phyloP scores from a whole-genome alignment of 2,888 invertebrate genomes.

The Diabrotica balteata region DNA sequence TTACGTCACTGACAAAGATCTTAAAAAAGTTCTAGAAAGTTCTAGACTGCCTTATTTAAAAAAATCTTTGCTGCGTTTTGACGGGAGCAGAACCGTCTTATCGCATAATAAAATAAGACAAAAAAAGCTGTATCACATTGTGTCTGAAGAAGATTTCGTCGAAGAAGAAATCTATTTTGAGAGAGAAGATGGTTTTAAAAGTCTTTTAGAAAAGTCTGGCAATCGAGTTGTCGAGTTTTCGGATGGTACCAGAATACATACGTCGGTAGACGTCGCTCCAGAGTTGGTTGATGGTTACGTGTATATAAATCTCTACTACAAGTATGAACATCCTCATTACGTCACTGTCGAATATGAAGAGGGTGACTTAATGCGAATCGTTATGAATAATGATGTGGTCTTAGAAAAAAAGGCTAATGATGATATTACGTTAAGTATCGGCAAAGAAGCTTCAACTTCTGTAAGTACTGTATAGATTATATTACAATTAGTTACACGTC shows the following conservation, averaged over 20 bases:
- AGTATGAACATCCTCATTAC: conserved; percentile 47
- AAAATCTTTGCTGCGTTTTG: conserved; percentile 40
- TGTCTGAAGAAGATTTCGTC: conserved; percentile 42
- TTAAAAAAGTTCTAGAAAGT: conserved; percentile 33
- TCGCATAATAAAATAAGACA: conserved; percentile 38
- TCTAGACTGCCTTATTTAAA: conserved; percentile 44
- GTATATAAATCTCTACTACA: conserved; percentile 40
- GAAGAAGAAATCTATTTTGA: conserved; percentile 44
- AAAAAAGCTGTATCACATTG: conserved; percentile 40
- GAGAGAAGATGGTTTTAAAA: conserved; percentile 46
- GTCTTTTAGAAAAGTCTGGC: conserved; percentile 41
- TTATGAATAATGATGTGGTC: conserved; percentile 31
- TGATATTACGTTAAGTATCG: conserved; percentile 32
- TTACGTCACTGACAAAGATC: conserved; percentile 34
- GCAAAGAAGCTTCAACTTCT: conserved; percentile 26
- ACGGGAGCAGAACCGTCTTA: conserved; percentile 41
- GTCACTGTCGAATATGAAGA: conserved; percentile 40
- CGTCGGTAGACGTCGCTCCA: conserved; percentile 32
- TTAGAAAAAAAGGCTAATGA: conserved; percentile 29
- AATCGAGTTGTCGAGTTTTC: conserved; percentile 39
- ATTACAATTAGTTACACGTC: no score
- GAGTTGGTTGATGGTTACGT: conserved; percentile 46
- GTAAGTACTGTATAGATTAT: conserved; percentile 14
- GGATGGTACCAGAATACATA: conserved; percentile 46
- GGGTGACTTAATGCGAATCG: conserved; percentile 34